phyloP scores from a whole-genome alignment of 2,888 invertebrate species.

The Thumatha senex region DNA sequence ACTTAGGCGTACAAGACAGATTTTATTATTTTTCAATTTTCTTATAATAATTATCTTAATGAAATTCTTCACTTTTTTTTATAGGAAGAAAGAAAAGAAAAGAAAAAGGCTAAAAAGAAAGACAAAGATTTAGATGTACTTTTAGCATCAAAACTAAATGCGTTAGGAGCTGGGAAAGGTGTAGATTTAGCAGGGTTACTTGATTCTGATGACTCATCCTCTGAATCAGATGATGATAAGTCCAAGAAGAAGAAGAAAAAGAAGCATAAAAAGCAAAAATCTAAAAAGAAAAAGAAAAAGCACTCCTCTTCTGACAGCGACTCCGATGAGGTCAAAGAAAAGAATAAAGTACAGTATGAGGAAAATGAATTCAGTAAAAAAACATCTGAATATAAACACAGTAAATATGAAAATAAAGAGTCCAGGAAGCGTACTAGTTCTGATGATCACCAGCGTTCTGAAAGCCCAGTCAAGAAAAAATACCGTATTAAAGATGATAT shows the following conservation, averaged over 20 bases:
- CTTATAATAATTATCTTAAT: not conserved
- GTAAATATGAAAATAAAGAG: conserved; percentile 15
- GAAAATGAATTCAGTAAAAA: conserved; percentile 13
- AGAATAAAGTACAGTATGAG: conserved; percentile 19
- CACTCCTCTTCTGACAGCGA: conserved; percentile 7
- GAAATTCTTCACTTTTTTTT: conserved; percentile 26
- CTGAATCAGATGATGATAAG: conserved; percentile 45
- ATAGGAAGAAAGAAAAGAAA: conserved; percentile 75
- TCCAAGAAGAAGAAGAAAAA: conserved; percentile 60
- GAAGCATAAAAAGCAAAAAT: conserved; percentile 56
- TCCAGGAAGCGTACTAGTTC: conserved; percentile 41
- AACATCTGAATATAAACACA: conserved; percentile 9
- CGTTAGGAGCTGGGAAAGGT: conserved; percentile 78
- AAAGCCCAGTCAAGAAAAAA: conserved; percentile 33
- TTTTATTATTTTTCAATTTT: no score
- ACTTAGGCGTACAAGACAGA: no score
- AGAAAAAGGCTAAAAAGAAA: conserved; percentile 72
- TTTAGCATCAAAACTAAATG: conserved; percentile 87
- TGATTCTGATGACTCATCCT: conserved; percentile 61
- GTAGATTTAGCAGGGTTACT: conserved; percentile 65
- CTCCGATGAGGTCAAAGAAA: conserved; percentile 15
- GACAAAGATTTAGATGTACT: conserved; percentile 85
- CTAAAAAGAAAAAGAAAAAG: conserved; percentile 59
- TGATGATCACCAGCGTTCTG: conserved; percentile 19
- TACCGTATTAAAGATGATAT: conserved; percentile 41